phyloP scores from a whole-genome alignment of 92 coral and sea anemone genomes.

The Parazoanthus swiftii region DNA sequence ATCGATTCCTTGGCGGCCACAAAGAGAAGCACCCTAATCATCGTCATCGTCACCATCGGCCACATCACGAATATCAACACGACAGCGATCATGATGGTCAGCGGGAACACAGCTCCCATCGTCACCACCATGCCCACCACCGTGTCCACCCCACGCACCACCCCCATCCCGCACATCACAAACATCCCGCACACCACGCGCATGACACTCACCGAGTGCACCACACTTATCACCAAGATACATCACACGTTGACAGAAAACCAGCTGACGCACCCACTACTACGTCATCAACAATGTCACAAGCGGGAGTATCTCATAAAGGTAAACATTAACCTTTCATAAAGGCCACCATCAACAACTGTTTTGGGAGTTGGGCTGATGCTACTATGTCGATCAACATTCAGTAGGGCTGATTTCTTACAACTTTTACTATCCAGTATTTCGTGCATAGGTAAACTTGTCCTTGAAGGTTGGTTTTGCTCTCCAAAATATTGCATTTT shows the following conservation, averaged over 20 bases:
- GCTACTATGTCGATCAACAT: no score
- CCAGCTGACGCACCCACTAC: not conserved
- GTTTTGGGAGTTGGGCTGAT: no score
- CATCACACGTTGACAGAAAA: not conserved
- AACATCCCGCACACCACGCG: conserved; percentile 14
- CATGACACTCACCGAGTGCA: not conserved
- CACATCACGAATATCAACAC: conserved; percentile 16
- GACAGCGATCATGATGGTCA: conserved; percentile 14
- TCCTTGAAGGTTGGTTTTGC: no score
- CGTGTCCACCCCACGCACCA: not conserved
- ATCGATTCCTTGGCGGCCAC: not conserved
- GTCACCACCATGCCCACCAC: conserved; percentile 19
- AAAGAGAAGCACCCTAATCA: not conserved
- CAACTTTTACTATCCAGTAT: no score
- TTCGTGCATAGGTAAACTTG: no score
- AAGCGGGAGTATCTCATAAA: not conserved
- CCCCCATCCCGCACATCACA: not conserved
- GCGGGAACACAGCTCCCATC: not conserved
- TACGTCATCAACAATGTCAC: not conserved
- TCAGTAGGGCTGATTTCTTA: no score
- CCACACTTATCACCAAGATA: not conserved
- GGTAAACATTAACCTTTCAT: not conserved
- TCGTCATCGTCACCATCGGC: not conserved
- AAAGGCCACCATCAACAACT: not conserved
- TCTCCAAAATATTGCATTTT: no score